Conservation (phyloP, 2,888 invertebrate genomes). For the Adineta ricciae region DNA sequence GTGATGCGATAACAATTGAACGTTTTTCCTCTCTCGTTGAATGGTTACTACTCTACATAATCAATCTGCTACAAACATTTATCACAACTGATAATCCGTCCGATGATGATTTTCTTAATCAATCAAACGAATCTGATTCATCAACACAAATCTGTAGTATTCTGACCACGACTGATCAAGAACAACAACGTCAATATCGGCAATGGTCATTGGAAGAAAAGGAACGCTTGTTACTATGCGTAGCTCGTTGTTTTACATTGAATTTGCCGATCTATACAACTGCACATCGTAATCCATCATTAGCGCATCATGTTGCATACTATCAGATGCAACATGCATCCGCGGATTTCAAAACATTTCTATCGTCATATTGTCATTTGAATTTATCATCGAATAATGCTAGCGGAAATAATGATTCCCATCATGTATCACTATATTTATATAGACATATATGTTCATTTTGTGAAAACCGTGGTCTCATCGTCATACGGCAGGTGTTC, state of each 20-base stretch:
- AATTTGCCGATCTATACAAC: background rate
- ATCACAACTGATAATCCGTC: background rate
- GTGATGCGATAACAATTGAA: background rate
- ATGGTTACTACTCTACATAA: background rate
- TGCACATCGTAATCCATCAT: slow-evolving; percentile 18
- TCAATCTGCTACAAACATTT: background rate
- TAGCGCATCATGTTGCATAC: background rate
- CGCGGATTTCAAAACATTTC: slow-evolving; percentile 8
- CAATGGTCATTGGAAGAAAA: slow-evolving; percentile 16
- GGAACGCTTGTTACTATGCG: background rate
- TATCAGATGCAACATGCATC: slow-evolving; percentile 12
- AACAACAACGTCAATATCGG: slow-evolving; percentile 1
- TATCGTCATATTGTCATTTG: background rate
- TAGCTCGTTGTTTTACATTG: slow-evolving; percentile 1
- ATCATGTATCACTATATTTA: slow-evolving; percentile 5
- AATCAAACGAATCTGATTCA: background rate
- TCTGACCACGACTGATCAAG: slow-evolving; percentile 3
- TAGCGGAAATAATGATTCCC: background rate
- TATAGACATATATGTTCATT: slow-evolving; percentile 19
- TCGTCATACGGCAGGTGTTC: background rate
- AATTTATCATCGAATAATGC: background rate
- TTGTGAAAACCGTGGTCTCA: slow-evolving; percentile 2
- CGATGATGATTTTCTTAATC: background rate
- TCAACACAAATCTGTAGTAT: slow-evolving; percentile 1
- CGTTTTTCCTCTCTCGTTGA: slow-evolving; percentile 13